A percentile compares a stretch with the other conserved stretches of the same genome.
phyloP scores from a whole-genome alignment of 2,888 invertebrate species.

The Ectemnius lituratus region DNA sequence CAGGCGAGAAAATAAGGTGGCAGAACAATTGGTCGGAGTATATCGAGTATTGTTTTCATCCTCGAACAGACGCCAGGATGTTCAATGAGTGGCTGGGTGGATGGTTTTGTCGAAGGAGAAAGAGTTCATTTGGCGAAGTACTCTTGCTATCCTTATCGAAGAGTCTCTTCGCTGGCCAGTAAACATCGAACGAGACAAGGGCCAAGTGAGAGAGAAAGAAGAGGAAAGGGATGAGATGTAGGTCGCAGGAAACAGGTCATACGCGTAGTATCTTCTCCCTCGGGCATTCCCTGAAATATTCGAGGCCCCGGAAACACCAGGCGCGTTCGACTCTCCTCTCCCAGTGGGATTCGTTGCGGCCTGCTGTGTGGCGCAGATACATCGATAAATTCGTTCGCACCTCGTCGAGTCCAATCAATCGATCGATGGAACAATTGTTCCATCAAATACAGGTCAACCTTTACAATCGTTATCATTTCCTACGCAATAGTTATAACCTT shows the following conservation, averaged over 20 bases:
- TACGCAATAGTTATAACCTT: too few relatives aligned
- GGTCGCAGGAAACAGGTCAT: not conserved
- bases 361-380: too few relatives aligned
- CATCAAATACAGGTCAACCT: too few relatives aligned
- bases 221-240: not conserved
- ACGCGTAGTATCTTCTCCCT: conserved; percentile 5
- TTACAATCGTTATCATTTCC: too few relatives aligned
- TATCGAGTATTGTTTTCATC: not conserved
- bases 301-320: conserved; percentile 1
- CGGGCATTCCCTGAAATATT: conserved; percentile 37
- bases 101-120: too few relatives aligned
- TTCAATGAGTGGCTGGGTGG: too few relatives aligned
- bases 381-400: too few relatives aligned
- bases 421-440: too few relatives aligned
- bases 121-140: too few relatives aligned
- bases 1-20: not conserved
- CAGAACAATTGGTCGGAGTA: not conserved
- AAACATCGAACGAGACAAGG: not conserved
- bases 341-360: not conserved
- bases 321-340: too few relatives aligned
- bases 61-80: not conserved
- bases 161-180: not conserved
- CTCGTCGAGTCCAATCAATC: too few relatives aligned
- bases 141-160: too few relatives aligned
- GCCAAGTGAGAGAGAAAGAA: not conserved